phyloP scores from a whole-genome alignment of 35 echinoderm and acorn worm genomes.

The Nesometra sesokonis region DNA sequence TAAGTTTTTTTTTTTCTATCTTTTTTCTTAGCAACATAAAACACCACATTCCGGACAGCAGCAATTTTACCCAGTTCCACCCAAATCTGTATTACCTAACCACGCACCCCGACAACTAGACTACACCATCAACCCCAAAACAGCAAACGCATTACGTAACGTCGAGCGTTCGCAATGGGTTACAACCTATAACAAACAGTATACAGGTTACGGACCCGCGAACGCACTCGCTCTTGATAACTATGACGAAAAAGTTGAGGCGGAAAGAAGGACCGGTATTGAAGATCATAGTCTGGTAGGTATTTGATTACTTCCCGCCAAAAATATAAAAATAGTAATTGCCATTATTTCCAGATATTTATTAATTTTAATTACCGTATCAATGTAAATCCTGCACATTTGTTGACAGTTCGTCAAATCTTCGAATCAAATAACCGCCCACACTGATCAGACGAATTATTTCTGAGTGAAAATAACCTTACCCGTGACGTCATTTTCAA shows the following conservation, averaged over 20 bases:
- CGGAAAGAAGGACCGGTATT: constrained; percentile 54
- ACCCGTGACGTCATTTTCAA: no score
- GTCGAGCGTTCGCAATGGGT: constrained; percentile 91
- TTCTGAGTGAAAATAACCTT: no score
- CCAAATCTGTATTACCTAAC: constrained; percentile 84
- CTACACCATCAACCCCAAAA: constrained; percentile 47
- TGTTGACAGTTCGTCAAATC: no score
- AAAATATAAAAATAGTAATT: background rate
- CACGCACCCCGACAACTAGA: constrained; percentile 74
- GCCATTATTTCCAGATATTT: background rate
- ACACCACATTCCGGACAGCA: constrained; percentile 68
- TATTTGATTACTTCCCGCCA: constrained; percentile 2
- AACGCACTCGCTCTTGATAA: constrained; percentile 63
- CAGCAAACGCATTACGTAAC: constrained; percentile 78
- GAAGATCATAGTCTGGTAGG: constrained; percentile 93
- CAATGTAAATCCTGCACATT: no score
- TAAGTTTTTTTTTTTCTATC: background rate
- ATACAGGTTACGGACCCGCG: constrained; percentile 66
- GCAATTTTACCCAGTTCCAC: constrained; percentile 90
- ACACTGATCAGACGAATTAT: no score
- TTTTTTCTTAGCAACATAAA: constrained; percentile 55
- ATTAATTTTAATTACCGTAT: background rate
- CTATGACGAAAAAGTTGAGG: constrained; percentile 71
- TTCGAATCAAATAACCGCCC: no score
- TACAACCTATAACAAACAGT: constrained; percentile 74